Conservation (phyloP, 2,797 vertebrate species). For the Clarias pachynema region DNA sequence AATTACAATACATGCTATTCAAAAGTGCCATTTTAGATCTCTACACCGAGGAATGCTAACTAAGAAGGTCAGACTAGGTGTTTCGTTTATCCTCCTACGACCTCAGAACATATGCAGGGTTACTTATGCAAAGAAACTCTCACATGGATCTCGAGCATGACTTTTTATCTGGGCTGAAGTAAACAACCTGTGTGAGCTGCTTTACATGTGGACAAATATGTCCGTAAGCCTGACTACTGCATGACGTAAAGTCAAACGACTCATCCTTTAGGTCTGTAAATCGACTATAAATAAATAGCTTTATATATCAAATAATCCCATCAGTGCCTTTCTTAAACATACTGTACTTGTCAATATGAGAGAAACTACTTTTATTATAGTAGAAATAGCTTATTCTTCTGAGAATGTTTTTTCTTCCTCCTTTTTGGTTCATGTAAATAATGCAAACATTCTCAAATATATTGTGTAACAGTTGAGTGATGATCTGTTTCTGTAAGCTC, state of each 20-base stretch:
- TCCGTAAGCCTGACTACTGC: conserved; percentile 14
- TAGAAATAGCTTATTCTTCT: too few relatives aligned
- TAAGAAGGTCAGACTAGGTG: background rate
- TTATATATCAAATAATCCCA: background rate
- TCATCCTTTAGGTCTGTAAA: background rate
- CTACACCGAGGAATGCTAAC: background rate
- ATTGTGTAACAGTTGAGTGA: too few relatives aligned
- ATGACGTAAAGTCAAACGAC: conserved; percentile 24
- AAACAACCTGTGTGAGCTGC: conserved; percentile 17
- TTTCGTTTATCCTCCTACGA: conserved; percentile 5
- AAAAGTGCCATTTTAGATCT: background rate
- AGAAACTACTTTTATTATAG: too few relatives aligned
- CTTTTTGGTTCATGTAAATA: too few relatives aligned
- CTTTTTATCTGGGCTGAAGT: conserved; percentile 13
- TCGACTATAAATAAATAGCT: background rate
- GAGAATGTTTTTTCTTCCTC: too few relatives aligned
- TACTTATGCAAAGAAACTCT: conserved; percentile 9
- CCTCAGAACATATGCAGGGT: background rate
- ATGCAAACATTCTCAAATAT: too few relatives aligned
- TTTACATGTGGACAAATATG: conserved; percentile 40
- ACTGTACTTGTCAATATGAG: too few relatives aligned
- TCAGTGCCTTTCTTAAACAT: background rate
- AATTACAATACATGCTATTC: background rate
- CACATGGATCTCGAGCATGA: conserved; percentile 28
- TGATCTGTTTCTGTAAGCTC: too few relatives aligned